Evolutionary conservation across 2,888 invertebrate species (phyloP), one percentile per base, ranked within the genome.

Genomic region (Slavum lentiscoides): DNA sequence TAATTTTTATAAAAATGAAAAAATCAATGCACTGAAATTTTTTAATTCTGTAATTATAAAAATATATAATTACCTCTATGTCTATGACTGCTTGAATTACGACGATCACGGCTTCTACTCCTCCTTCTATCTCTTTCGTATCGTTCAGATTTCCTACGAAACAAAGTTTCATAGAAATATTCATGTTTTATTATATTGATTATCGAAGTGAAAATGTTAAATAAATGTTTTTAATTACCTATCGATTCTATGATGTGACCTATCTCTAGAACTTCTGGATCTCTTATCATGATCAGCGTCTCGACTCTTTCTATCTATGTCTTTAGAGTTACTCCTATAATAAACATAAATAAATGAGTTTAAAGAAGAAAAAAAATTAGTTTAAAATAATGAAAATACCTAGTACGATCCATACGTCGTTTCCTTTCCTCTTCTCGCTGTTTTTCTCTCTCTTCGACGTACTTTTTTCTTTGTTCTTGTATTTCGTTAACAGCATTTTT

Each of bases 401-500:
- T 81, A 59, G 66, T 81, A 61, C 30, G 55, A 21, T 81, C 75
- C 69, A 82, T 43, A 74, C 84, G 73, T 75, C 83, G 74, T 81
- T 84, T 82, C 83, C 84, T 74, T 82, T 83, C 68, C 84, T 84
- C 83, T 81, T 83, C 66, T 69, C 84, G 37, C 73, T 76, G 70
- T 82, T 84, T 83, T 70, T 84, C 84, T 69, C 84, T 83, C 76
- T 84, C 83, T 82, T 84, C 82, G 66, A 83, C 75, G 72, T 82
- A 83, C 83, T 85, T 75, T 73, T 76, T 64, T 49, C 81, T 72
- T 74, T 81, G 68, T 76, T 82, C 76, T 76, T 82, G 87, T 55
- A 90, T 88, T 85, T 90, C 90, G 84, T 90, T 89, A 59, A 90
- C 86, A 59, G 89, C 89, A 83, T 87, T 87, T 82, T 89, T 88